Evolutionary conservation across 2,888 invertebrate genomes (phyloP).

Genomic region (Anorthoa munda): DNA sequence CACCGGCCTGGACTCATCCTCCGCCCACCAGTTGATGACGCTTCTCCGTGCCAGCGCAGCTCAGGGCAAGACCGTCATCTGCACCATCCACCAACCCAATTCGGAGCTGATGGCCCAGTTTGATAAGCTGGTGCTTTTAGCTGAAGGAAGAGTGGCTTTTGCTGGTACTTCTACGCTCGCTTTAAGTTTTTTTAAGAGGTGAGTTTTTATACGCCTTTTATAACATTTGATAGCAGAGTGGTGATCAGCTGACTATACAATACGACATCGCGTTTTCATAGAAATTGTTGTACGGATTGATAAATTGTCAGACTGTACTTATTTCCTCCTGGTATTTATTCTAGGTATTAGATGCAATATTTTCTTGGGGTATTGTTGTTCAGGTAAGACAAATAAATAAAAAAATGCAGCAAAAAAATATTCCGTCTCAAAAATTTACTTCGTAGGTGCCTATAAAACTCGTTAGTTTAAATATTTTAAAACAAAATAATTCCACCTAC

Average conservation of each 20-base stretch:
- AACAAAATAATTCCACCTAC: background rate
- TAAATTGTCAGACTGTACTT: too few species aligned
- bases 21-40: conserved; percentile 96
- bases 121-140: conserved; percentile 94
- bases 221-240: rapidly evolving
- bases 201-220: conserved; percentile 50
- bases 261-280: too few species aligned
- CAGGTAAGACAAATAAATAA: too few species aligned
- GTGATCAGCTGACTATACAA: background rate
- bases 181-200: conserved; percentile 92
- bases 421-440: too few species aligned
- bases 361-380: too few species aligned
- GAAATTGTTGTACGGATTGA: too few species aligned
- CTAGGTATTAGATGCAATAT: too few species aligned
- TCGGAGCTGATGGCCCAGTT: conserved; percentile 96
- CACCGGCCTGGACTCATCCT: conserved; percentile 97
- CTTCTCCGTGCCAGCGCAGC: conserved; percentile 93
- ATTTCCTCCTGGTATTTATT: too few species aligned
- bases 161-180: conserved; percentile 92
- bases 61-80: conserved; percentile 96
- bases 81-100: conserved; percentile 98
- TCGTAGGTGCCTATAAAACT: too few species aligned
- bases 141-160: conserved; percentile 96
- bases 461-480: too few species aligned
- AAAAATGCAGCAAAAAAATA: too few species aligned